phyloP scores from a whole-genome alignment of 2,797 vertebrate species.

The Sphenodon punctatus region DNA sequence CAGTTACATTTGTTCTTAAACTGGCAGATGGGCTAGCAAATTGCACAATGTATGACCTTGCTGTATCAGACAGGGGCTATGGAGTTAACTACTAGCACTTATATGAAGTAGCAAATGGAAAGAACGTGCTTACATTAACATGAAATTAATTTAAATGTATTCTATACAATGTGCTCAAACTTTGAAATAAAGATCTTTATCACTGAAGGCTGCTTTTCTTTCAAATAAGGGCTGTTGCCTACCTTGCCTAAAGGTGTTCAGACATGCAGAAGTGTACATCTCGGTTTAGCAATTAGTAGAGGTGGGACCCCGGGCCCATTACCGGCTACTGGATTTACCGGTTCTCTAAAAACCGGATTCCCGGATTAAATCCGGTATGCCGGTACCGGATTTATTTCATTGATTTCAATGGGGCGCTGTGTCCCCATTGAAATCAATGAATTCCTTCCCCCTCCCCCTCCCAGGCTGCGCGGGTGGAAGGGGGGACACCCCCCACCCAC shows the following conservation, averaged over 20 bases:
- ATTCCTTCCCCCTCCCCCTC: too few species aligned
- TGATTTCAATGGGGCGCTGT: too few species aligned
- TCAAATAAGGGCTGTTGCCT: neutral
- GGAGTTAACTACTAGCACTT: neutral
- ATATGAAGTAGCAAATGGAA: neutral
- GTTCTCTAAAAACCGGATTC: too few species aligned
- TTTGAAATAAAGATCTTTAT: constrained; percentile 72
- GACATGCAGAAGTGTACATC: neutral
- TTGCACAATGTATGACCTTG: neutral
- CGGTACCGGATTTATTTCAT: too few species aligned
- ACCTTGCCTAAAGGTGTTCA: neutral
- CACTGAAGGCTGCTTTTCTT: constrained; percentile 3
- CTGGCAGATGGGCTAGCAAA: neutral
- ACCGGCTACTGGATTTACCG: too few species aligned
- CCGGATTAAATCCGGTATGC: too few species aligned
- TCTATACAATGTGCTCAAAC: constrained; percentile 28
- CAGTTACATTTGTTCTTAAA: constrained; percentile 4
- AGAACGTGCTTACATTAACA: neutral
- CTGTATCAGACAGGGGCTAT: neutral
- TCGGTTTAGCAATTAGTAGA: too few species aligned
- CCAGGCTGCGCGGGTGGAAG: too few species aligned
- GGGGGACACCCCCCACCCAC: too few species aligned
- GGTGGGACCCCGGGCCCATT: too few species aligned
- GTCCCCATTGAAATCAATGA: too few species aligned
- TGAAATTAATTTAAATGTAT: neutral